Evolutionary conservation across 1,140 invertebrate species (phyloP), one percentile per base, ranked within the genome.

Genomic region (Hyles euphorbiae): DNA sequence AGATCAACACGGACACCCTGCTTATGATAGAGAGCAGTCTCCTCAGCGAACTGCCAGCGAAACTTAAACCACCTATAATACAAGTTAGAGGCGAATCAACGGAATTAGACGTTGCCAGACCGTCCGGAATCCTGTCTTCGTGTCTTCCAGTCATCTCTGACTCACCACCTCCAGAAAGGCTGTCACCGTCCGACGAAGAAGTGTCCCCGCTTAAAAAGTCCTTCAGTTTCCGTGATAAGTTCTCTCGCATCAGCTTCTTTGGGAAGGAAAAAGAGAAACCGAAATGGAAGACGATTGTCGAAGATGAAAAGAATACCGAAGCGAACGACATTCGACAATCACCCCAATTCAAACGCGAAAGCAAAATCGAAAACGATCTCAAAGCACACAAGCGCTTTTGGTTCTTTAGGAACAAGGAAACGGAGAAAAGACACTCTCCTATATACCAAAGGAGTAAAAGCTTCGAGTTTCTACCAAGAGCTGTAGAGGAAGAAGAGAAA

Each of bases 371-470:
- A 5, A 70, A 77, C 4, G 81, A 83, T 5, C 55, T 61, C 9
- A 86, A 83, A 63, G 65, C 58, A 4, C 75, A 72, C 43, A 88
- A 85, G 51, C 73, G 86, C 3, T 87, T 86, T 47, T 88, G 86
- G 85, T 80, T 85, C 53, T 86, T 83, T 43, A 63, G 78, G 56
- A 76, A 80, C 34, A 83, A 74, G 63, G 84, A 84, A 12, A 6
- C 72, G 6, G 76, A 83, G 3, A 71, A 71, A 11, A 71, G 60
- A 57, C 58, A 75, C 32, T 67, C 60, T 7, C 81, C 83, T n/a
- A 72, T 75, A 11, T 87, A 88, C 50, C 76, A 67, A 36, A 67
- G 84, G 12, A 88, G 86, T 60, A 88, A 88, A 63, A 88, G 86
- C 65, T 88, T 87, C 44, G 86, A 88, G 63, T 88, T 87, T 47